phyloP scores from a whole-genome alignment of 2,888 invertebrate species.

The Eugnorisma glareosa region DNA sequence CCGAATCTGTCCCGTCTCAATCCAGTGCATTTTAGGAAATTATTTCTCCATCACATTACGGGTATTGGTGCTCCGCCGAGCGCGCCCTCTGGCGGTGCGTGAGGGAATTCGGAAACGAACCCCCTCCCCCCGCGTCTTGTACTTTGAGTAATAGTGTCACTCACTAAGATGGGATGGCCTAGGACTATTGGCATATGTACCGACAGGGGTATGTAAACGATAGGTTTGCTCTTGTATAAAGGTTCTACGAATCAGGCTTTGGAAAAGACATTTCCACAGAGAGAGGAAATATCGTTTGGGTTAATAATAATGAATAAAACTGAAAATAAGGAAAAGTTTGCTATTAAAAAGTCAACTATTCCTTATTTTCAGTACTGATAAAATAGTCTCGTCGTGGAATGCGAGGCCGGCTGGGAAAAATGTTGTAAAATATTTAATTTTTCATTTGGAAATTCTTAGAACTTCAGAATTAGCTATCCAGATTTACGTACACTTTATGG shows the following conservation, averaged over 20 bases:
- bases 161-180: slow-evolving; percentile 61
- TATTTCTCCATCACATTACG: slow-evolving; percentile 87
- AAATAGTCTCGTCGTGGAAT: not conserved
- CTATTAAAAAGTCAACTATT: no score
- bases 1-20: slow-evolving; percentile 78
- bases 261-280: no score
- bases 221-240: not conserved
- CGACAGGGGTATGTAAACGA: not conserved
- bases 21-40: slow-evolving; percentile 88
- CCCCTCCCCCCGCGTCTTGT: slow-evolving; percentile 61
- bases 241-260: not conserved
- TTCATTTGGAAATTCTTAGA: not conserved
- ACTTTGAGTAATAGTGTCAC: slow-evolving; percentile 76
- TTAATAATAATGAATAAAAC: not conserved
- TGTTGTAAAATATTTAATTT: not conserved
- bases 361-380: not conserved
- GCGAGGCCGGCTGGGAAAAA: not conserved
- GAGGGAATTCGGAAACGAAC: slow-evolving; percentile 80
- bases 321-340: not conserved
- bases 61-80: slow-evolving; percentile 85
- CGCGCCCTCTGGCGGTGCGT: slow-evolving; percentile 87
- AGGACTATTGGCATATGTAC: slow-evolving; percentile 60
- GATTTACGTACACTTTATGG: not conserved
- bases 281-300: not conserved
- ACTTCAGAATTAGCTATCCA: not conserved